Percentiles rank a stretch among this genome's conserved stretches.
Conservation (phyloP, 1,140 invertebrate genomes). For the Rhyacophila brunnea region DNA sequence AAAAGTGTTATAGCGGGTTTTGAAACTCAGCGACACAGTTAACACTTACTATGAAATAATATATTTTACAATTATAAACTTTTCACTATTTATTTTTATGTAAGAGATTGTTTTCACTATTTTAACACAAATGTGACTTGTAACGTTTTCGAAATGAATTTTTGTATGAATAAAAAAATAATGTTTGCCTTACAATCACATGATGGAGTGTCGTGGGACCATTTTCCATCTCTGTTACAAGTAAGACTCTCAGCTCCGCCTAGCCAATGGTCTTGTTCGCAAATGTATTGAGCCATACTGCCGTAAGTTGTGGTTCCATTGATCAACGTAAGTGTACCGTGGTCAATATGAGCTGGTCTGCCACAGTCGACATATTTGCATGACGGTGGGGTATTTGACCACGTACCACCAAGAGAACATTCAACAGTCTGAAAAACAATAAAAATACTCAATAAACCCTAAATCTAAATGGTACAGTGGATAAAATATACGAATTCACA, state of each 20-base stretch:
- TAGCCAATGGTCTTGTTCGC: slow-evolving; percentile 81
- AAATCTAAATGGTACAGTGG: slow-evolving; percentile 7
- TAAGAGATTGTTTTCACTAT: too few species aligned
- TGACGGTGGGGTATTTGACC: slow-evolving; percentile 74
- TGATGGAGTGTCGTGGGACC: slow-evolving; percentile 79
- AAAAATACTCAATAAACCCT: slow-evolving; percentile 10
- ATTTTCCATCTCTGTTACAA: slow-evolving; percentile 80
- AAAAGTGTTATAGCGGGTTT: too few species aligned
- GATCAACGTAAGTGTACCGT: slow-evolving; percentile 68
- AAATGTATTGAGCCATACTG: slow-evolving; percentile 74
- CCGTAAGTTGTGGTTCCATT: slow-evolving; percentile 80
- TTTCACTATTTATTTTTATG: too few species aligned
- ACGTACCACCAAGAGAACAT: slow-evolving; percentile 78
- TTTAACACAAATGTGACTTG: too few species aligned
- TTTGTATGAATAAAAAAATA: too few species aligned
- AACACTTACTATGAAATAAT: too few species aligned
- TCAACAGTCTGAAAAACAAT: slow-evolving; percentile 63
- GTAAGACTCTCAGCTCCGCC: slow-evolving; percentile 64
- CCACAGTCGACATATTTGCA: slow-evolving; percentile 89
- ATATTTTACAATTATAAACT: too few species aligned
- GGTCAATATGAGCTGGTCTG: slow-evolving; percentile 71
- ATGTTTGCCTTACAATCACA: slow-evolving; percentile 76
- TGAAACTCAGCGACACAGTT: too few species aligned
- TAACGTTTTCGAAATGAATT: too few species aligned
- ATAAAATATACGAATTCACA: too few species aligned